These are phyloP conservation scores for Stylophora pistillata DNA, from an alignment of 64 coral and sea anemone species.

Conservation along the genomic window DNA sequence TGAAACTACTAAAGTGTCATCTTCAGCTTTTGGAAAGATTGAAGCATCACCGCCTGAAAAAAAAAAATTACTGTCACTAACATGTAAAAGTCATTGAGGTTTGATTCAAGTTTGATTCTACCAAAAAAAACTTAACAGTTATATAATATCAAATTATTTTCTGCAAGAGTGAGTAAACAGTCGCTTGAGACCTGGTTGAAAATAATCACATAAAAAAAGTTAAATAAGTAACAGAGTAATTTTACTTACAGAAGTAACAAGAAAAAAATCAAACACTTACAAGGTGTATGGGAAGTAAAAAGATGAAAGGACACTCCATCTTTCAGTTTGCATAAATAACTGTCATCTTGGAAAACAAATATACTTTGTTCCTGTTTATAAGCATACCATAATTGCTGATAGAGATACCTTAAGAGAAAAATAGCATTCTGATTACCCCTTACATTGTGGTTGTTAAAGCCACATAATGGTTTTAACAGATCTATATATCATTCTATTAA, in stretches of 20 bases:
- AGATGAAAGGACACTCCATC: slow-evolving; percentile 86
- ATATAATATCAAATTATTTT: not conserved
- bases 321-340: slow-evolving; percentile 58
- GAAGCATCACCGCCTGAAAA: slow-evolving; percentile 93
- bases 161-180: not conserved
- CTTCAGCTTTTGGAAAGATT: slow-evolving; percentile 88
- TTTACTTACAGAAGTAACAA: not conserved
- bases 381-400: slow-evolving; percentile 68
- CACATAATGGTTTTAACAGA: too few relatives aligned
- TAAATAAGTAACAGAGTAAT: too few relatives aligned
- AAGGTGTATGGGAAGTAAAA: slow-evolving; percentile 95
- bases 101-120: not conserved
- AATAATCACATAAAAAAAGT: too few relatives aligned
- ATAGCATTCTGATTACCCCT: not conserved
- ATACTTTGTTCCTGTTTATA: slow-evolving; percentile 55
- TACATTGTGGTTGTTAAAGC: too few relatives aligned
- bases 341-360: slow-evolving; percentile 56
- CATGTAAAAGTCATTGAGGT: not conserved
- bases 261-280: slow-evolving; percentile 58
- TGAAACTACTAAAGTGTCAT: slow-evolving; percentile 41
- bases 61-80: not conserved
- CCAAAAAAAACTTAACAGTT: not conserved
- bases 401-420: slow-evolving; percentile 77
- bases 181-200: not conserved
- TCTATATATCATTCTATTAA: too few relatives aligned